These are phyloP conservation scores for Butorides virescens DNA, from an alignment of 2,113 vertebrate species.

Conservation along the genomic window DNA sequence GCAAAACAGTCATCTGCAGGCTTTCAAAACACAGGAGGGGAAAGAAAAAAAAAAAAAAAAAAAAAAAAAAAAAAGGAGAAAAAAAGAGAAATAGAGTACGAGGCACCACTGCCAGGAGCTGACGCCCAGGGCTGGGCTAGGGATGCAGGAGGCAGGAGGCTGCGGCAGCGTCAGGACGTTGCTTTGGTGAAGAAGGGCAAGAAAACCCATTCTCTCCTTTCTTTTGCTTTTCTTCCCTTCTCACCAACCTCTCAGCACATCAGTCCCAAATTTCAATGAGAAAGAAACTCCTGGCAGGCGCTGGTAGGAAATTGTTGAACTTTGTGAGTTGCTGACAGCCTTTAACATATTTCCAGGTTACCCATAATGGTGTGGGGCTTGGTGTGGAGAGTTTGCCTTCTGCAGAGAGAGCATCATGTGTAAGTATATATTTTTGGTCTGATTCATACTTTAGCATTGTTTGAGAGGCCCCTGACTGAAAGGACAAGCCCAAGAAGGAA, in stretches of 20 bases:
- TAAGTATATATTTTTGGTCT: neutral
- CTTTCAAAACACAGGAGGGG: neutral
- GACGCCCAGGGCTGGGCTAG: neutral
- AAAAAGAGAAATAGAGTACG: neutral
- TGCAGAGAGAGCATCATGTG: neutral
- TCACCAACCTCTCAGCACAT: neutral
- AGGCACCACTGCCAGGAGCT: neutral
- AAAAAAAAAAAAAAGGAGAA: neutral
- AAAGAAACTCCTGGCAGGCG: neutral
- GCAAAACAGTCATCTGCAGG: neutral
- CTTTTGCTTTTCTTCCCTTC: neutral
- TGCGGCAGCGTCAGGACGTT: fast-evolving
- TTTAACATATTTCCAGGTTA: neutral
- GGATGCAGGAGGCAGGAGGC: neutral
- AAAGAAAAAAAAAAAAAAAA: neutral
- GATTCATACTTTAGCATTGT: neutral
- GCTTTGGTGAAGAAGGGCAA: neutral
- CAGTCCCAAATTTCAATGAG: neutral
- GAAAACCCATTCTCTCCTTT: neutral
- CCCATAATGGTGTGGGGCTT: neutral
- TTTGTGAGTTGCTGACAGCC: neutral
- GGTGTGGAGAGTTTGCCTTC: neutral
- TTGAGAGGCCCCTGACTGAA: neutral
- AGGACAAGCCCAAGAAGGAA: neutral
- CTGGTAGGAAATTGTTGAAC: neutral